phyloP scores from a whole-genome alignment of 1,140 invertebrate genomes.

The Trichogramma pretiosum region DNA sequence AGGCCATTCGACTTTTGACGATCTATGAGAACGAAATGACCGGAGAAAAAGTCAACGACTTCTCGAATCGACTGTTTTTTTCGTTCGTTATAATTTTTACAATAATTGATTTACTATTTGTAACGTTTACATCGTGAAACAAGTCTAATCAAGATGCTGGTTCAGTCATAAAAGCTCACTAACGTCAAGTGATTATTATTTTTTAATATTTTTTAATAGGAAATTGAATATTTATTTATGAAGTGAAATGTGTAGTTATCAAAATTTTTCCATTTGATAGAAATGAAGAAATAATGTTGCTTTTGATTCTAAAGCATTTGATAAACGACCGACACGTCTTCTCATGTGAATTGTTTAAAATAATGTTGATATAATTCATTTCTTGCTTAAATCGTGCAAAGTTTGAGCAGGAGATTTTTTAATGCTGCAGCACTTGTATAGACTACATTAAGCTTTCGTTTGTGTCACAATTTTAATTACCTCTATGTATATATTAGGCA shows the following conservation, averaged over 20 bases:
- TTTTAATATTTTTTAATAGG: conserved; percentile 22
- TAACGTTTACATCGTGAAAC: conserved; percentile 29
- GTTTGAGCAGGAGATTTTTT: no score
- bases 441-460: no score
- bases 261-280: conserved; percentile 10
- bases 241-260: conserved; percentile 16
- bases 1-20: conserved; percentile 15
- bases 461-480: conserved; percentile 37
- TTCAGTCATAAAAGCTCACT: conserved; percentile 21
- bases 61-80: conserved; percentile 24
- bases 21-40: conserved; percentile 17
- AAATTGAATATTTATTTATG: conserved; percentile 21
- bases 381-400: no score
- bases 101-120: conserved; percentile 26
- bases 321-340: no score
- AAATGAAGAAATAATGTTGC: conserved; percentile 5
- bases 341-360: no score
- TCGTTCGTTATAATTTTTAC: conserved; percentile 28
- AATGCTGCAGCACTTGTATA: no score
- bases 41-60: conserved; percentile 17
- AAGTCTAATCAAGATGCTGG: conserved; percentile 32
- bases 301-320: no score
- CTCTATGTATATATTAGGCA: conserved; percentile 42
- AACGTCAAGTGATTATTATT: conserved; percentile 28
- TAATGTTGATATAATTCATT: no score